Evolutionary conservation across 1,140 invertebrate species (phyloP).

Genomic region (Sitodiplosis mosellana): DNA sequence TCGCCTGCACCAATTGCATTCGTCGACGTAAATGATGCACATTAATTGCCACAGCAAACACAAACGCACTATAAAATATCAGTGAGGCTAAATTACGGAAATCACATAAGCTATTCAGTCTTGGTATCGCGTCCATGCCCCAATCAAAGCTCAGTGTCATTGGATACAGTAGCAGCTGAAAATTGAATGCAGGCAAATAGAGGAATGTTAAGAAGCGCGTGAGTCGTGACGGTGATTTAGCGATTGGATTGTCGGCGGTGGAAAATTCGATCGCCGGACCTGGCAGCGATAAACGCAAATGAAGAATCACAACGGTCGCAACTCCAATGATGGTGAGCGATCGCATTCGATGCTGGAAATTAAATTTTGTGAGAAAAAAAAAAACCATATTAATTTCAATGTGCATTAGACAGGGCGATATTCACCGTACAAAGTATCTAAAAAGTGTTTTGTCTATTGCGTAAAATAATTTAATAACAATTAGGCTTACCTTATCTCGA

Average conservation of each 20-base stretch:
- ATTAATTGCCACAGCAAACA: conserved; percentile 21
- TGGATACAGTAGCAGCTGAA: conserved; percentile 63
- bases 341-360: conserved; percentile 42
- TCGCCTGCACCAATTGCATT: too few species aligned
- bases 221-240: conserved; percentile 47
- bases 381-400: too few species aligned
- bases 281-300: conserved; percentile 42
- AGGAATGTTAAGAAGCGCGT: conserved; percentile 66
- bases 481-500: conserved; percentile 15
- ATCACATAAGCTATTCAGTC: conserved; percentile 54
- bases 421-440: too few species aligned
- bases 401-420: too few species aligned
- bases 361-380: conserved; percentile 8
- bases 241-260: conserved; percentile 77
- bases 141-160: conserved; percentile 79
- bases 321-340: conserved; percentile 40
- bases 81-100: conserved; percentile 50
- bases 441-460: neutral
- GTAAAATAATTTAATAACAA: neutral
- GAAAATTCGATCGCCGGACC: conserved; percentile 57
- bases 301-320: conserved; percentile 34
- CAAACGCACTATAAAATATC: conserved; percentile 45
- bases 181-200: conserved; percentile 75
- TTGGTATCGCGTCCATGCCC: conserved; percentile 85
- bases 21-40: neutral